These are phyloP conservation scores for Ptychochromis oligacanthus DNA, from an alignment of 2,113 vertebrate genomes.

Conservation along the genomic window DNA sequence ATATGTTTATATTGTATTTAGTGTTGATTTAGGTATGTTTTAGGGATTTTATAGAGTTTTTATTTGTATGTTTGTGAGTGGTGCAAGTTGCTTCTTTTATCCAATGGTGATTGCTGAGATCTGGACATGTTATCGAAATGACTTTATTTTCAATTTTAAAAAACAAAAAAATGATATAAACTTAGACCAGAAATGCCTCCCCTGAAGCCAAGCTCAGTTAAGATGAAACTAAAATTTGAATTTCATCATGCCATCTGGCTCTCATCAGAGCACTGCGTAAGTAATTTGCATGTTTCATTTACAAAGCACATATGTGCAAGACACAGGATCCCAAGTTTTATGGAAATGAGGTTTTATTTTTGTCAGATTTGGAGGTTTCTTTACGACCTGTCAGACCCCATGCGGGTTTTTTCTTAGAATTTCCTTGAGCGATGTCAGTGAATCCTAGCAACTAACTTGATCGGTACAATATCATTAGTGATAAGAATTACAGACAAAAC, in stretches of 20 bases:
- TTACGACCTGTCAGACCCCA: neutral
- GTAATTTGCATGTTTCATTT: neutral
- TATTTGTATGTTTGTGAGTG: neutral
- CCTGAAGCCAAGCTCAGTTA: neutral
- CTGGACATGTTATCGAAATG: neutral
- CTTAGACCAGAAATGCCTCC: neutral
- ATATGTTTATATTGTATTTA: neutral
- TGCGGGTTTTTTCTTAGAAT: too few species aligned
- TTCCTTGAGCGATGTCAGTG: neutral
- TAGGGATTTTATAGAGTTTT: neutral
- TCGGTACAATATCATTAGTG: neutral
- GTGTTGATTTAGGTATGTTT: neutral
- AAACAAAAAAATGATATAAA: neutral
- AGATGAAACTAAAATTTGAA: neutral
- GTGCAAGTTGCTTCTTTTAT: neutral
- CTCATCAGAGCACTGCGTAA: neutral
- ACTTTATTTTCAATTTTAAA: neutral
- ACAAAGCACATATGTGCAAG: neutral
- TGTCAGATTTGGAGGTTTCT: neutral
- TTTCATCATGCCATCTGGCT: neutral
- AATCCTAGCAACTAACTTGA: neutral
- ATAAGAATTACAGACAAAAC: neutral
- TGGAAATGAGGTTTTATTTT: neutral
- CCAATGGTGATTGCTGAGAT: neutral
- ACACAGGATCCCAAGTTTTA: neutral